These are phyloP conservation scores for honey bee (Apis mellifera) DNA, from an alignment of 1,140 invertebrate species.

Conservation along the genomic window Amel_HAv3.1 CM009942.2:7686501-7687000, in stretches of 20 bases:
- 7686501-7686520: constrained; percentile 68
- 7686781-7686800: neutral
- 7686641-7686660: constrained; percentile 16
- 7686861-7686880: neutral
- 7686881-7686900: neutral
- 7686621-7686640: constrained; percentile 43
- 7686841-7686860: neutral
- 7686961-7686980: neutral
- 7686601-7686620: constrained; percentile 21
- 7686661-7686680: neutral
- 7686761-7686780: neutral
- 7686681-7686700: constrained; percentile 24
- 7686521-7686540: constrained; percentile 70
- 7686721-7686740: neutral
- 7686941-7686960: neutral
- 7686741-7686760: neutral
- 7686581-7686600: constrained; percentile 21
- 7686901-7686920: neutral
- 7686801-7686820: constrained; percentile 3
- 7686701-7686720: neutral
- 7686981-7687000: neutral
- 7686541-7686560: constrained; percentile 74
- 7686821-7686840: neutral
- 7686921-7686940: neutral
- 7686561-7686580: constrained; percentile 34